Evolutionary conservation across 1,140 invertebrate species (phyloP), one percentile per base, ranked within the genome.

Genomic region (Akabosia matsudoensis): DNA sequence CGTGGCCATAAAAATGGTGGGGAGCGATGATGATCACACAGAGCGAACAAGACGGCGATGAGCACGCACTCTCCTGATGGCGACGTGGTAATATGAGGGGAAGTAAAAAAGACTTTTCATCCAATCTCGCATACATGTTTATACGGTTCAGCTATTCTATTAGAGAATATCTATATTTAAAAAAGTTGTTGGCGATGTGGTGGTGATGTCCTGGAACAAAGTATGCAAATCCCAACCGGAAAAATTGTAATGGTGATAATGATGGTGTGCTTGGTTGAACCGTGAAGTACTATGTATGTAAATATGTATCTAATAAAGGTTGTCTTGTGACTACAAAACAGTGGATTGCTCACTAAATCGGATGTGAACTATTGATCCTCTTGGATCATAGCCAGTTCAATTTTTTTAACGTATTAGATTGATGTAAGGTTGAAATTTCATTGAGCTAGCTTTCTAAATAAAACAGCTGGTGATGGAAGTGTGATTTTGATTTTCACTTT

Each of bases 21-120:
- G 70, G 18, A n/a, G n/a, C n/a, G 18, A 34, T 61, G 54, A 74
- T 14, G 56, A 74, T 33, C 28, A 70, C 70, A 51, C 74, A 22
- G 70, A 45, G n/a, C 45, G 54, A 71, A 56, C 73, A 73, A 51
- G 70, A 78, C 28, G 51, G 31, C 45, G 54, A 71, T 61, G 76
- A 73, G 74, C 64, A 75, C 74, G 70, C 61, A n/a, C 61, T 24
- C 33, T 71, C 26, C 26, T 33, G 54, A 56, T 22, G 54, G 54
- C 24, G 24, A 22, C 24, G 18, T 7, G n/a, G 54, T 13, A 22
- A 56, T 7, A 56, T 45, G 54, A 56, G 54, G 54, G 54, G 22
- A 56, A 10, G 54, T 56, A 56, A 56, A 56, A 56, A 56, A 56
- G n/a, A 22, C 54, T 24, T 10, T 56, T 3, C 54, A 56, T 22